Conservation (phyloP, 2,797 vertebrate genomes). For the Sparus aurata region DNA sequence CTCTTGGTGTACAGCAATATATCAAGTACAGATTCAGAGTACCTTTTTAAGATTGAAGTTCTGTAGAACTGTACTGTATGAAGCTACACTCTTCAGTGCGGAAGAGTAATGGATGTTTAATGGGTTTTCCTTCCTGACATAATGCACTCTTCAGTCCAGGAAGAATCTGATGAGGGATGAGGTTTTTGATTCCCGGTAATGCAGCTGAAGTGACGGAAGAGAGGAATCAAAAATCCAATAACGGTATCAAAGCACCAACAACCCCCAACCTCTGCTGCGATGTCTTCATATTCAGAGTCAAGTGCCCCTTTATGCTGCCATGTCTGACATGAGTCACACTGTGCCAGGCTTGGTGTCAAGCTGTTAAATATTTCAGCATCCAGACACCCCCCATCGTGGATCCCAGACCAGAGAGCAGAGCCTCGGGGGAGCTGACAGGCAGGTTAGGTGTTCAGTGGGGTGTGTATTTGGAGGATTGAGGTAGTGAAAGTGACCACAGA, state of each 20-base stretch:
- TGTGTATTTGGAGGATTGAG: slow-evolving; percentile 4
- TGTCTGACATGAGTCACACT: slow-evolving; percentile 60
- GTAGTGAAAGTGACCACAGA: slow-evolving; percentile 14
- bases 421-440: slow-evolving; percentile 3
- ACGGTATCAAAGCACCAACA: slow-evolving; percentile 8
- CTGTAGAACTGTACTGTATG: background rate
- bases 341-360: slow-evolving; percentile 42
- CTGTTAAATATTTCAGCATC: slow-evolving; percentile 68
- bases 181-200: slow-evolving; percentile 53
- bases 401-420: slow-evolving; percentile 34
- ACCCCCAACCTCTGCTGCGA: slow-evolving; percentile 1
- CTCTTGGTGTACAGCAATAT: slow-evolving; percentile 2
- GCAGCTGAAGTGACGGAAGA: slow-evolving; percentile 33
- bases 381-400: slow-evolving; percentile 50
- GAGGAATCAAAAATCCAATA: slow-evolving; percentile 46
- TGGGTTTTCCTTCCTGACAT: slow-evolving; percentile 37
- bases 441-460: slow-evolving; percentile 27
- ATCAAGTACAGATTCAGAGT: background rate
- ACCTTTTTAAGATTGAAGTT: slow-evolving; percentile 17
- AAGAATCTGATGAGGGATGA: slow-evolving; percentile 41
- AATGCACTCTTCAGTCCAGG: slow-evolving; percentile 30
- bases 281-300: slow-evolving; percentile 3
- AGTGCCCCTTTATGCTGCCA: slow-evolving; percentile 27
- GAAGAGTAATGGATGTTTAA: slow-evolving; percentile 55
- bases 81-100: slow-evolving; percentile 3